Evolutionary conservation across 2,797 vertebrate genomes (phyloP).

Genomic region (Parambassis ranga): DNA sequence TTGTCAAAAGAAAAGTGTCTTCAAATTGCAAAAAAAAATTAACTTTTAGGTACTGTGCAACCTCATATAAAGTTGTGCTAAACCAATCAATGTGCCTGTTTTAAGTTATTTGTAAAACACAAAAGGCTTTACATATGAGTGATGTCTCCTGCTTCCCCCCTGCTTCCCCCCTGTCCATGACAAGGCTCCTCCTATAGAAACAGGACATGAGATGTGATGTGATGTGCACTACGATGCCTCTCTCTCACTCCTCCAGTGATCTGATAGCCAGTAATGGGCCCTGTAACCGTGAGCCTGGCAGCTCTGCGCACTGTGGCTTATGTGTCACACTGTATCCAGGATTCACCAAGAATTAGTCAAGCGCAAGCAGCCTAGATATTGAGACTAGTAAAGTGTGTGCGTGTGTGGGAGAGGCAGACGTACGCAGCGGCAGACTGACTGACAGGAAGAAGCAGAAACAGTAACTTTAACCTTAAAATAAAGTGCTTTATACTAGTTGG

Average conservation of each 20-base stretch:
- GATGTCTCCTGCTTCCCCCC: neutral
- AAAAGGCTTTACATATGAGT: neutral
- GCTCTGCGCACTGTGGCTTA: slow-evolving; percentile 36
- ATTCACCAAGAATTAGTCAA: slow-evolving; percentile 38
- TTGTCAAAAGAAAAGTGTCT: too few relatives aligned
- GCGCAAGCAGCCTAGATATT: slow-evolving; percentile 28
- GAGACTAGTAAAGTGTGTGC: slow-evolving; percentile 18
- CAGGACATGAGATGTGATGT: slow-evolving; percentile 45
- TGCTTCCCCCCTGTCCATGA: too few relatives aligned
- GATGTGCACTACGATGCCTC: slow-evolving; percentile 39
- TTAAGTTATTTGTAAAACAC: neutral
- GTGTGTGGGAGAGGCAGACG: neutral
- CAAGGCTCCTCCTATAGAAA: slow-evolving; percentile 33
- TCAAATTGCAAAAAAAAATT: too few relatives aligned
- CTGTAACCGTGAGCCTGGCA: slow-evolving; percentile 51
- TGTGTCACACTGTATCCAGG: slow-evolving; percentile 53
- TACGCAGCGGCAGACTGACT: slow-evolving; percentile 18
- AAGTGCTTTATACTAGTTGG: slow-evolving; percentile 24
- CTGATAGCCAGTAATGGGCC: slow-evolving; percentile 65
- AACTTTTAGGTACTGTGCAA: too few relatives aligned
- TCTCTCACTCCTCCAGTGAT: slow-evolving; percentile 47
- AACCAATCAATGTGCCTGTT: too few relatives aligned
- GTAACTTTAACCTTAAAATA: slow-evolving; percentile 29
- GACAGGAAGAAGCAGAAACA: slow-evolving; percentile 34
- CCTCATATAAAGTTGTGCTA: too few relatives aligned